These are phyloP conservation scores for Zeuzera pyrina DNA, from an alignment of 2,888 invertebrate species.

Conservation along the genomic window DNA sequence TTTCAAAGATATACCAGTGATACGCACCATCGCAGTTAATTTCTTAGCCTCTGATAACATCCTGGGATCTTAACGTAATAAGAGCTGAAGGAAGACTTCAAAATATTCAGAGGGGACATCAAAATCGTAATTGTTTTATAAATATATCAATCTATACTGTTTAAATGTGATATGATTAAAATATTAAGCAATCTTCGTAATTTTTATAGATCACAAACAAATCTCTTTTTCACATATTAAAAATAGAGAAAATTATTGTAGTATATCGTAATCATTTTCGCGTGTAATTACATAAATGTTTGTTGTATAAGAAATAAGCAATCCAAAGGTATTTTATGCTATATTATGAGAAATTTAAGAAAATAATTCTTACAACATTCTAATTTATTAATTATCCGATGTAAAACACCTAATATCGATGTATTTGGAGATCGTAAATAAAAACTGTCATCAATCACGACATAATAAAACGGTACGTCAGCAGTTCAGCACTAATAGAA, in stretches of 20 bases:
- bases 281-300: too few relatives aligned
- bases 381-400: too few relatives aligned
- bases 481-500: slow-evolving; percentile 41
- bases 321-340: too few relatives aligned
- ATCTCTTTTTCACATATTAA: not conserved
- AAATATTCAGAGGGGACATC: slow-evolving; percentile 27
- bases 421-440: too few relatives aligned
- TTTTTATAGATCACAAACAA: not conserved
- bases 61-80: slow-evolving; percentile 39
- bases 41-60: slow-evolving; percentile 55
- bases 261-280: too few relatives aligned
- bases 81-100: slow-evolving; percentile 25
- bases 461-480: slow-evolving; percentile 7
- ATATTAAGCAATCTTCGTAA: not conserved
- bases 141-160: not conserved
- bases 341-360: too few relatives aligned
- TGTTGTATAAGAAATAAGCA: too few relatives aligned
- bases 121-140: slow-evolving; percentile 2
- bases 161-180: not conserved
- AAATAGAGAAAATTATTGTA: too few relatives aligned
- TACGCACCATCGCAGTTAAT: slow-evolving; percentile 43
- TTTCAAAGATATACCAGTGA: too few relatives aligned
- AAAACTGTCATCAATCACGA: slow-evolving; percentile 24
- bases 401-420: too few relatives aligned
- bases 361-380: too few relatives aligned